Conservation (phyloP, 2,113 vertebrate species). For the Pycnonotus jocosus region DNA sequence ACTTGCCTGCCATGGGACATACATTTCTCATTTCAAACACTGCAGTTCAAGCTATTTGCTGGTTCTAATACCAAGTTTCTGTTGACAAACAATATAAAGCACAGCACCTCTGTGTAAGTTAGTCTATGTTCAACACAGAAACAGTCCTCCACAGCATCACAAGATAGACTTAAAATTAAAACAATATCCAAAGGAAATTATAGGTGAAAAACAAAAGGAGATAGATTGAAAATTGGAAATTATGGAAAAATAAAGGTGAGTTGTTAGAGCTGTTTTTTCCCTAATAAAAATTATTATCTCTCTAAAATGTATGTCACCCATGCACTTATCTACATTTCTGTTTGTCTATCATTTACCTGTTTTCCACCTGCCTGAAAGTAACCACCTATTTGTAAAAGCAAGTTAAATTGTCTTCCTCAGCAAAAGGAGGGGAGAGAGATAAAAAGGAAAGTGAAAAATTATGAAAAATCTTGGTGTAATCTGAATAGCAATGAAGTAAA, state of each 20-base stretch:
- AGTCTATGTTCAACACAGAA: background rate
- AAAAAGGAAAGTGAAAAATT: constrained; percentile 62
- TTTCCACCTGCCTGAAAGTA: constrained; percentile 69
- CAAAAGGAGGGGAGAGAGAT: constrained; percentile 20
- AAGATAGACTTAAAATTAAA: constrained; percentile 61
- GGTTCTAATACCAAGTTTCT: constrained; percentile 5
- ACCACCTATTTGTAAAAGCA: constrained; percentile 66
- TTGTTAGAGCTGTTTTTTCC: constrained; percentile 55
- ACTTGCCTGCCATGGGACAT: background rate
- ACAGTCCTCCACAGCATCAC: constrained; percentile 41
- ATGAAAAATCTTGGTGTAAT: constrained; percentile 70
- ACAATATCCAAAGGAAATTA: constrained; percentile 46
- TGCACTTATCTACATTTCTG: constrained; percentile 62
- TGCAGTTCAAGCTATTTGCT: background rate
- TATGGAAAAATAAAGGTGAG: constrained; percentile 67
- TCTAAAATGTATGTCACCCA: constrained; percentile 64
- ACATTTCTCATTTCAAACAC: background rate
- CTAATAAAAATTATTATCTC: constrained; percentile 63
- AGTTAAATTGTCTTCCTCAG: constrained; percentile 68
- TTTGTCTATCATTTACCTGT: constrained; percentile 73
- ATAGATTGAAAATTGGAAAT: constrained; percentile 64
- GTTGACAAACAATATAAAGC: constrained; percentile 16
- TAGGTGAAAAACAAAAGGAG: constrained; percentile 64
- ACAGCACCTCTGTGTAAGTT: background rate
- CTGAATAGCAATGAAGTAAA: constrained; percentile 75